Evolutionary conservation across 2,113 vertebrate genomes (phyloP).

Genomic region (Crotalus helleri): DNA sequence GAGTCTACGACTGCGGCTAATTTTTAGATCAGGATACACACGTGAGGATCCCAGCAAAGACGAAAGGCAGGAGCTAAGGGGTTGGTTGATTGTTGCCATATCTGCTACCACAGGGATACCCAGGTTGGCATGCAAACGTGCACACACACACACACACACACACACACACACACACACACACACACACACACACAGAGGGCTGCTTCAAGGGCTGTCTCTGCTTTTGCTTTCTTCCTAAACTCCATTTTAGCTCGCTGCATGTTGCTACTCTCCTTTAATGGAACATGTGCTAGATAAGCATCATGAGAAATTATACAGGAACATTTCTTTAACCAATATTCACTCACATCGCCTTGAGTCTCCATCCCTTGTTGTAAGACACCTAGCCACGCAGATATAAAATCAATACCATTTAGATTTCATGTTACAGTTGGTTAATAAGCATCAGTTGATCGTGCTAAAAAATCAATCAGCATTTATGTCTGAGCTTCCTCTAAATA

Average conservation of each 20-base stretch:
- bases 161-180: too few species aligned
- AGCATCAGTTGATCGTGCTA: neutral
- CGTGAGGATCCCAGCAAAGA: conserved; percentile 20
- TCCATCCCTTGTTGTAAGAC: neutral
- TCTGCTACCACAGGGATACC: conserved; percentile 31
- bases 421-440: neutral
- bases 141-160: neutral
- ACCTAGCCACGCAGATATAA: neutral
- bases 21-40: conserved; percentile 20
- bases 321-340: neutral
- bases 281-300: neutral
- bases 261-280: neutral
- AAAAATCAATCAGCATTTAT: neutral
- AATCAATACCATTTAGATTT: neutral
- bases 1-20: conserved; percentile 33
- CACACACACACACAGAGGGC: neutral
- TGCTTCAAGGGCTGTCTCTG: neutral
- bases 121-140: conserved; percentile 11
- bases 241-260: neutral
- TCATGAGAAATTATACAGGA: neutral
- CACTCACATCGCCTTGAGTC: neutral
- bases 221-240: neutral
- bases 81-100: conserved; percentile 48
- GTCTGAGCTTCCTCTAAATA: neutral
- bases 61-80: conserved; percentile 35